phyloP scores from a whole-genome alignment of 2,888 invertebrate genomes.

The Phoronis australis region DNA sequence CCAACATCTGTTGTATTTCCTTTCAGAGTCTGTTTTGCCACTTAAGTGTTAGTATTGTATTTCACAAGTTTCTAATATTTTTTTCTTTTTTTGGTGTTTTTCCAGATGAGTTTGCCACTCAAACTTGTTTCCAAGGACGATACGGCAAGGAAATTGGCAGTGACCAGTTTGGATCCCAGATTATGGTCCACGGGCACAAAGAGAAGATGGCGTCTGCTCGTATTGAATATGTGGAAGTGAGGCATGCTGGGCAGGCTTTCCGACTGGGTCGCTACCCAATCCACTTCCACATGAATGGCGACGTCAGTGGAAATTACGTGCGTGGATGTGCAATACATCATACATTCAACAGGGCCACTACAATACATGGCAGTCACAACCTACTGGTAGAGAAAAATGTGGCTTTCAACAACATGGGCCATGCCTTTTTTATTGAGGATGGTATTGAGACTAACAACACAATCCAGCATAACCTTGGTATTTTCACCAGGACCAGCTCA shows the following conservation, averaged over 20 bases:
- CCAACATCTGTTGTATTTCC: neutral
- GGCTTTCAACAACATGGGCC: slow-evolving; percentile 46
- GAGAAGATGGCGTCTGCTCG: neutral
- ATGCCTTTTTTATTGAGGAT: slow-evolving; percentile 47
- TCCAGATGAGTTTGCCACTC: neutral
- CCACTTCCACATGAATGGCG: neutral
- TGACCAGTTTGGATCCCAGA: neutral
- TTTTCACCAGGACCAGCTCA: slow-evolving; percentile 37
- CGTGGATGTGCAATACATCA: neutral
- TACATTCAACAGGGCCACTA: slow-evolving; percentile 25
- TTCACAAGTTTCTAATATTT: too few species aligned
- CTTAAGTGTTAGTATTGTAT: too few species aligned
- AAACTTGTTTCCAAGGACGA: neutral
- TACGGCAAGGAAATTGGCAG: neutral
- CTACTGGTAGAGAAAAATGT: slow-evolving; percentile 31
- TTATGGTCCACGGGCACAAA: neutral
- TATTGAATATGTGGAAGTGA: neutral
- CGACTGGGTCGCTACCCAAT: neutral
- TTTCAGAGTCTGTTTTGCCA: too few species aligned
- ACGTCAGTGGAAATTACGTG: neutral
- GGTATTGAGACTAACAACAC: slow-evolving; percentile 41
- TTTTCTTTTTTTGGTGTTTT: neutral
- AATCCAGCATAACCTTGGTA: slow-evolving; percentile 39
- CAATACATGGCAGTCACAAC: slow-evolving; percentile 41
- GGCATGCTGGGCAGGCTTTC: neutral